Percentiles rank a stretch among this genome's conserved stretches.
These are phyloP conservation scores for Agraylea sexmaculata DNA, from an alignment of 1,140 invertebrate species.

Conservation along the genomic window DNA sequence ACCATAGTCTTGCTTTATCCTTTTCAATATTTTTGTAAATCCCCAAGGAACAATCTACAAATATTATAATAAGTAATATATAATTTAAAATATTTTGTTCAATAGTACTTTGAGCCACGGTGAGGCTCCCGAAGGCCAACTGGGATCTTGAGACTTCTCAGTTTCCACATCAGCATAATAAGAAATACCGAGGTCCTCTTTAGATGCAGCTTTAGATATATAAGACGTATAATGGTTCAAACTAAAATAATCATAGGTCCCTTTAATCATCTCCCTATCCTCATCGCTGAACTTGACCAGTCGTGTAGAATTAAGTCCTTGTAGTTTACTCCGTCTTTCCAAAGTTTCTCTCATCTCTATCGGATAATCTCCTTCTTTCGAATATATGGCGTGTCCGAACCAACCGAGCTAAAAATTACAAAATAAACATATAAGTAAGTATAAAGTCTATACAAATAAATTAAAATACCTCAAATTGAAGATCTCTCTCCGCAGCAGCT, in stretches of 20 bases:
- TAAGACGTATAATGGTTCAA: conserved; percentile 40
- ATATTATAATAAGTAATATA: not conserved
- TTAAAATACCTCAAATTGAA: conserved; percentile 27
- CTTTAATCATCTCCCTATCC: conserved; percentile 40
- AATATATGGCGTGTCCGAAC: conserved; percentile 43
- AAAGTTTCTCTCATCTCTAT: conserved; percentile 28
- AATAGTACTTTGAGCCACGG: conserved; percentile 32
- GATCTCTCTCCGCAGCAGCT: conserved; percentile 32
- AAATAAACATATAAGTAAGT: conserved; percentile 4
- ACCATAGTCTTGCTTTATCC: conserved; percentile 49
- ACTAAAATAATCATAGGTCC: conserved; percentile 46
- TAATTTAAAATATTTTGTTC: not conserved
- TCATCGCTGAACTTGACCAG: conserved; percentile 31
- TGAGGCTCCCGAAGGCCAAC: conserved; percentile 30
- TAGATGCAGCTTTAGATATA: not conserved
- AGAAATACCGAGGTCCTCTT: conserved; percentile 24
- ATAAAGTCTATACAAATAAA: not conserved
- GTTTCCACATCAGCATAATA: conserved; percentile 31
- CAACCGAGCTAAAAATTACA: conserved; percentile 33
- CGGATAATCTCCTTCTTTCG: conserved; percentile 33
- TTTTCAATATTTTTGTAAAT: conserved; percentile 47
- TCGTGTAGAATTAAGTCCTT: conserved; percentile 32
- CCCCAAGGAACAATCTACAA: conserved; percentile 44
- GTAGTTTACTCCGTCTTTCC: conserved; percentile 29
- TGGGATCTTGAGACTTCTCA: conserved; percentile 24